phyloP scores from a whole-genome alignment of 2,113 vertebrate genomes.

The Campylomormyrus numenius region DNA sequence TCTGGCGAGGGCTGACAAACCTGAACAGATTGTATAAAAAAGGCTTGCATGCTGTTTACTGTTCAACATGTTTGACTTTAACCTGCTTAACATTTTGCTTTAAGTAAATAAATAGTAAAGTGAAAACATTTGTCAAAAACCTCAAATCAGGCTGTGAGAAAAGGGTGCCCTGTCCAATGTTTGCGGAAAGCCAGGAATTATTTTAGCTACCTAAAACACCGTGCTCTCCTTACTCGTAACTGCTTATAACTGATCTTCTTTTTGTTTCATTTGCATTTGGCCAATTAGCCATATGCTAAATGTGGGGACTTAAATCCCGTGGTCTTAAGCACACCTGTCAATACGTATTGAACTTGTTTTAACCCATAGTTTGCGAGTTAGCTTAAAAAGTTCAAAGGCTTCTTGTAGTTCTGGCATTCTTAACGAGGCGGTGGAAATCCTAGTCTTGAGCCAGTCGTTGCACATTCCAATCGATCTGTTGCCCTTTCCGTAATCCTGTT shows the following conservation, averaged over 20 bases:
- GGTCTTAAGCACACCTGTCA: not conserved
- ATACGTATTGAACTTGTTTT: not conserved
- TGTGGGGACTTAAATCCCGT: not conserved
- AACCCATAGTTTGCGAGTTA: not conserved
- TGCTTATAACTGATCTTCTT: not conserved
- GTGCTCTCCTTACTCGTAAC: not conserved
- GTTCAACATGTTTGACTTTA: not conserved
- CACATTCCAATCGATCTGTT: not conserved
- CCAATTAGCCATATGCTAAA: not conserved
- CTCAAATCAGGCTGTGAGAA: not conserved
- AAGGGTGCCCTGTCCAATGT: not conserved
- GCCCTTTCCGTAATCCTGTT: conserved; percentile 5
- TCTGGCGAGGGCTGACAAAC: not conserved
- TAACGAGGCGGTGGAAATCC: not conserved
- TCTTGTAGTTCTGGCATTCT: not conserved
- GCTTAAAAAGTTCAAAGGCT: not conserved
- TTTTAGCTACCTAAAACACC: not conserved
- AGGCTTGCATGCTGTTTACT: not conserved
- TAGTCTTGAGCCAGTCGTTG: not conserved
- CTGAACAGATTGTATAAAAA: conserved; percentile 2
- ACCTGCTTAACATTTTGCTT: not conserved
- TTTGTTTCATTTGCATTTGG: not conserved
- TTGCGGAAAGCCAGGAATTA: not conserved
- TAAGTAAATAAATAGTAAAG: not conserved
- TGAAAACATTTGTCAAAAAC: not conserved